Conservation (phyloP, 2,888 invertebrate species). For the Polymixis lichenea region DNA sequence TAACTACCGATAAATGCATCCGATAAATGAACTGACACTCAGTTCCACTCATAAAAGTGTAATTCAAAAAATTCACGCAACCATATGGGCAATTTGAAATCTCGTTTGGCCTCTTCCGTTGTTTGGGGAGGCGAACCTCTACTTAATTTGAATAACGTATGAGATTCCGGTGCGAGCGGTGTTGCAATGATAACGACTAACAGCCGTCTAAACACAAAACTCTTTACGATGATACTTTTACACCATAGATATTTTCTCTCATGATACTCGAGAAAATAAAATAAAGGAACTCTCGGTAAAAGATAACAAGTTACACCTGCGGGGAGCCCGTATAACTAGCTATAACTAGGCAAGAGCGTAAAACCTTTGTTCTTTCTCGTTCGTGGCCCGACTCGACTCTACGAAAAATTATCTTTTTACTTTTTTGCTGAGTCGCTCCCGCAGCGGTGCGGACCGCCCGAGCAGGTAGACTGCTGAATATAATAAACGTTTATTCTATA, state of each 20-base stretch:
- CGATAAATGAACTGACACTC: slow-evolving; percentile 56
- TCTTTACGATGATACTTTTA: slow-evolving; percentile 75
- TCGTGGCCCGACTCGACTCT: slow-evolving; percentile 82
- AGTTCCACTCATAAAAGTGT: slow-evolving; percentile 44
- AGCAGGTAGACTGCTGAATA: slow-evolving; percentile 86
- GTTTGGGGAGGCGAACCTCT: slow-evolving; percentile 46
- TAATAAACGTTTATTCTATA: slow-evolving; percentile 79
- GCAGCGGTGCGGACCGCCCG: slow-evolving; percentile 78
- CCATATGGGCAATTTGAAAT: slow-evolving; percentile 58
- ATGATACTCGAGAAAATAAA: slow-evolving; percentile 75
- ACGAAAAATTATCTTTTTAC: slow-evolving; percentile 89
- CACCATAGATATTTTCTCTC: slow-evolving; percentile 75
- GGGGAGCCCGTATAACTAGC: slow-evolving; percentile 84
- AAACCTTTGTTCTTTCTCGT: slow-evolving; percentile 88
- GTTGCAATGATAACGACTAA: slow-evolving; percentile 64
- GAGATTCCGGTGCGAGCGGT: slow-evolving; percentile 59
- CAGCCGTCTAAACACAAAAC: slow-evolving; percentile 67
- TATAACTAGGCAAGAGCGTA: slow-evolving; percentile 86
- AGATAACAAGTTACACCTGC: slow-evolving; percentile 89
- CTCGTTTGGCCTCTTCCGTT: slow-evolving; percentile 52
- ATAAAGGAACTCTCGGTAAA: slow-evolving; percentile 82
- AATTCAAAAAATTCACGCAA: slow-evolving; percentile 53
- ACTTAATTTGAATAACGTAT: slow-evolving; percentile 65
- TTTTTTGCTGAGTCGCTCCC: slow-evolving; percentile 86
- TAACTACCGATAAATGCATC: slow-evolving; percentile 60